Base-by-base conservation (phyloP, 2,797 vertebrate genomes). In the Phalloptychus januarius region DNA sequence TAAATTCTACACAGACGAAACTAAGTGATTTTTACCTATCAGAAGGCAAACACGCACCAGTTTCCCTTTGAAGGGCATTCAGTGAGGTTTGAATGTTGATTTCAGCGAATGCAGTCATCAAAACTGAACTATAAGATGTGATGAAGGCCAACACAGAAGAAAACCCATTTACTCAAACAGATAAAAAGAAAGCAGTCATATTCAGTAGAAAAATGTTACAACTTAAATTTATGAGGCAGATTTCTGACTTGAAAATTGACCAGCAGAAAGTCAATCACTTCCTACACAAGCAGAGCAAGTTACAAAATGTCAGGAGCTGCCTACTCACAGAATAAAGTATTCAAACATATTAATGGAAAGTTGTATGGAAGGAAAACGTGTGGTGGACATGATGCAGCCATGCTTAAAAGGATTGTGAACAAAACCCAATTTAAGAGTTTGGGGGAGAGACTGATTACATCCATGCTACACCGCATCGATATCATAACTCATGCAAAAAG, bases 21-120 rank as follows among this genome's bases (percentile, higher is more conserved):
- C 69, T 74, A 83, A 79, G 70, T 86, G 36, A 76, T 46, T 71
- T 31, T 78, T 40, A 25, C 46, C 72, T 74, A 72, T 44, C 42
- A 71, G 69, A 79, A 74, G 63, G 85, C 75, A 83, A 83, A 86
- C 71, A 25, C 4, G 18, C 38, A 71, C 61, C 83, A 83, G 87
- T 79, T 79, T 79, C 58, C 54, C 50, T 82, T 73, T 86, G 75
- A 89, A 87, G 84, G 77, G 61, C 76, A 42, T 86, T 80, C 72
- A 75, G 42, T 88, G 54, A 56, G 61, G 65, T 42, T 46, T 65
- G 31, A 42, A 48, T 40, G 40, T 72, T 12, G 63, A 45, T 83
- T 80, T 78, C 44, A 76, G 48, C 79, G 77, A 82, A 23, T 71
- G 3, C 44, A 38, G 61, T 36, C 31, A 18, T 65, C 16, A 36